Evolutionary conservation across 2,888 invertebrate genomes (phyloP).

Genomic region (Cantharis flavilabris): DNA sequence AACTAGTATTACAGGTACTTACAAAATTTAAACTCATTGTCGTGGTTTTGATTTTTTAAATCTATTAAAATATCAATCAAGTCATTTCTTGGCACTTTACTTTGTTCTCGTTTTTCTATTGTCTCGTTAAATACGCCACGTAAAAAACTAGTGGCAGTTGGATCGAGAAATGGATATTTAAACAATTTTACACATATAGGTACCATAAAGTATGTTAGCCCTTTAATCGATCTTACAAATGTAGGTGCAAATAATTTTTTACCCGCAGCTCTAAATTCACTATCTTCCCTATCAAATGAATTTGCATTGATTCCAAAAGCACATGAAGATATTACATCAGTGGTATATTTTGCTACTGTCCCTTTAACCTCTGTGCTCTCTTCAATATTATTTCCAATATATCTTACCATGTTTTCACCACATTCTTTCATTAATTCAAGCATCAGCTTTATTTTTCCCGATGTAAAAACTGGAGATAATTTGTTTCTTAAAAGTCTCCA

Average conservation of each 20-base stretch:
- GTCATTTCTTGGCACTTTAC: constrained; percentile 50
- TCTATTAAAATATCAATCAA: constrained; percentile 56
- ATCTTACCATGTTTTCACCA: constrained; percentile 30
- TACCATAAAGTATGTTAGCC: constrained; percentile 28
- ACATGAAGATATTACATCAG: constrained; percentile 62
- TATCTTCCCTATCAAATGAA: constrained; percentile 57
- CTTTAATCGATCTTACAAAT: constrained; percentile 29
- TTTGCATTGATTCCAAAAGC: constrained; percentile 64
- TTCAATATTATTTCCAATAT: neutral
- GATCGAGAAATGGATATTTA: constrained; percentile 9
- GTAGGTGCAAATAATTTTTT: constrained; percentile 34
- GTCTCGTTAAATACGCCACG: constrained; percentile 46
- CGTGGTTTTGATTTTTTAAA: constrained; percentile 36
- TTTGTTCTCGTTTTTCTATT: constrained; percentile 43
- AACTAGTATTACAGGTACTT: neutral
- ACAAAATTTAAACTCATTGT: constrained; percentile 37
- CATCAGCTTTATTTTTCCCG: constrained; percentile 61
- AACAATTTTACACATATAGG: constrained; percentile 37
- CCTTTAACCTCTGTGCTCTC: constrained; percentile 47
- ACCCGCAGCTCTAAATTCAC: constrained; percentile 54
- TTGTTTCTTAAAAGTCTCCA: constrained; percentile 61
- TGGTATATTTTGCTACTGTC: constrained; percentile 60
- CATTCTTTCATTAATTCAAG: constrained; percentile 55
- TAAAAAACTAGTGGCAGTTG: constrained; percentile 43
- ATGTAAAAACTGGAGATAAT: constrained; percentile 60